A percentile compares a stretch with the other conserved stretches of the same genome.
phyloP scores from a whole-genome alignment of 2,797 vertebrate species.

The Bradypus variegatus region DNA sequence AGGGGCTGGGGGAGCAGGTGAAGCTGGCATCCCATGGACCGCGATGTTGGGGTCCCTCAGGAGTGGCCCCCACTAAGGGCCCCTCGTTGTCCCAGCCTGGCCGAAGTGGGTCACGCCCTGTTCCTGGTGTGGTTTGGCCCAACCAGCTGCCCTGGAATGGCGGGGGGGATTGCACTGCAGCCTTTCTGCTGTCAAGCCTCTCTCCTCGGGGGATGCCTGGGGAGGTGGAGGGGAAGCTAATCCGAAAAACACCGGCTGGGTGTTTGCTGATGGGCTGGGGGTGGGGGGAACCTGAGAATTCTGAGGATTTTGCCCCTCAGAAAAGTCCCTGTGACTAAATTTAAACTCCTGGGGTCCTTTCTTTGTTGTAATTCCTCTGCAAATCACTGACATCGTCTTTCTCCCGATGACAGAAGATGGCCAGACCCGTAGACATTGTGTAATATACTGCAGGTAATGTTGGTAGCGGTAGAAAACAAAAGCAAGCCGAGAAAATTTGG shows the following conservation, averaged over 20 bases:
- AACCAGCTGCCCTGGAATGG: conserved; percentile 51
- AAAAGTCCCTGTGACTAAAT: conserved; percentile 21
- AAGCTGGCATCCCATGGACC: conserved; percentile 45
- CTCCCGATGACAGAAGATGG: conserved; percentile 62
- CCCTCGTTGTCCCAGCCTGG: conserved; percentile 44
- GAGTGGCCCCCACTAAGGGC: conserved; percentile 31
- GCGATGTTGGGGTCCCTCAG: conserved; percentile 22
- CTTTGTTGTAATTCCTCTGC: conserved; percentile 66
- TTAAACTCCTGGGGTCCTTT: conserved; percentile 36
- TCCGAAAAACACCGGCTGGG: not conserved
- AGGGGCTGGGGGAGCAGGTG: conserved; percentile 56
- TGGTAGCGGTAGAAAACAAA: conserved; percentile 69
- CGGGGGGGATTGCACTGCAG: conserved; percentile 37
- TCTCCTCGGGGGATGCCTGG: not conserved
- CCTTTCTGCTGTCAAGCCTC: not conserved
- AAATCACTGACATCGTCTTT: conserved; percentile 55
- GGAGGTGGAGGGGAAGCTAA: not conserved
- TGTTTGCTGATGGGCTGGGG: not conserved
- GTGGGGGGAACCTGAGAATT: not conserved
- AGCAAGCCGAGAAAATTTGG: conserved; percentile 72
- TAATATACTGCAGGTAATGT: conserved; percentile 70
- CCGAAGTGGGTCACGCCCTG: conserved; percentile 52
- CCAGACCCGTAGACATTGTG: conserved; percentile 66
- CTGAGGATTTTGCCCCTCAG: conserved; percentile 28
- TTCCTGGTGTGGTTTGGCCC: conserved; percentile 44